Base-by-base conservation (phyloP, 1,140 invertebrate species). In the Drosophila teissieri region DNA sequence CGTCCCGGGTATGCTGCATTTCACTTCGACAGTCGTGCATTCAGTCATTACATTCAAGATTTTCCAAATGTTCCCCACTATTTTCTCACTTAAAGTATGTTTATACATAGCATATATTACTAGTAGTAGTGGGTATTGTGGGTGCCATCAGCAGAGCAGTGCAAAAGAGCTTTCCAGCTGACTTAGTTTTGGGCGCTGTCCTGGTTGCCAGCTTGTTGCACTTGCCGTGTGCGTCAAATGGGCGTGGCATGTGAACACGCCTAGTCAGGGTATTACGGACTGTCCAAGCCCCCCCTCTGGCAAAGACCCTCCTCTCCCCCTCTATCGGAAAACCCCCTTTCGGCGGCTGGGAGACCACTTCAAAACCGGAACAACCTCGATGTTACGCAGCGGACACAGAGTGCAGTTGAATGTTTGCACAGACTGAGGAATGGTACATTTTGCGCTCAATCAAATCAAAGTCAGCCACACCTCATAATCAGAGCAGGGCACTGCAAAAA, bases 191-290 rank as follows among this genome's bases (percentile, higher is more conserved):
- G 11, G 15, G 12, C 10, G 22, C n/a, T 31, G 15, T 19, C 34
- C 42, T 45, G 34, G 37, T 67, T 68, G 63, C 42, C 49, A 68
- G 75, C 80, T 83, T 84, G 75, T 83, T 84, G 80, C 80, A 80
- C 56, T 52, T 68, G 53, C 67, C 54, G 36, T 17, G n/a, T 44
- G 49, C 19, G 34, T 24, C 48, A 31, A 37, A 15, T 34, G 40
- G 40, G 40, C 15, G 31, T 48, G 62, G 42, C 58, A 31, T 15
- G 27, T 55, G 49, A 69, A 70, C 67, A 69, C 17, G 67, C 67
- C 39, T 70, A 70, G 67, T 70, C 67, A 45, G 67, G 63, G 63
- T 51, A 65, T 67, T 42, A 67, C 6, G 45, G 17, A 31, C 14
- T 36, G 17, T 42, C 22, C 19, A 11, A 14, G 7, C 1, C 15